Evolutionary conservation across 2,797 vertebrate genomes (phyloP).

Genomic region (Hipposideros larvatus): DNA sequence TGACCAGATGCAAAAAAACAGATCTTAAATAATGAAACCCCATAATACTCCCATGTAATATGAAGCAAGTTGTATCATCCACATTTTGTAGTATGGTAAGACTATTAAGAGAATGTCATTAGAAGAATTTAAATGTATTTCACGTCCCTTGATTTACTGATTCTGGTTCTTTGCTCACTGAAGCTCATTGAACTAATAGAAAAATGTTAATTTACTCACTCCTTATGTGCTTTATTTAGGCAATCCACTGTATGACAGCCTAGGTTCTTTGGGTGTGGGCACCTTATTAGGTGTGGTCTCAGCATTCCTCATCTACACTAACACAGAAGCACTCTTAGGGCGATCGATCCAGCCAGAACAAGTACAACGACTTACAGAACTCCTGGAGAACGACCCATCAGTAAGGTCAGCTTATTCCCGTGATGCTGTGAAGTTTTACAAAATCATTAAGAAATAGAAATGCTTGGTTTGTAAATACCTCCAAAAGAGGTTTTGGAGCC

Average conservation of each 20-base stretch:
- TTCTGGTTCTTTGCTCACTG: constrained; percentile 34
- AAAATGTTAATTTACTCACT: constrained; percentile 39
- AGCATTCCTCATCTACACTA: constrained; percentile 98
- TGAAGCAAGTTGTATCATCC: not conserved
- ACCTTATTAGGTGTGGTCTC: constrained; percentile 95
- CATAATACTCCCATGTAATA: not conserved
- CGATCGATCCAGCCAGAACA: constrained; percentile 96
- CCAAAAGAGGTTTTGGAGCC: not conserved
- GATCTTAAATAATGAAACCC: not conserved
- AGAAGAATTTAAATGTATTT: constrained; percentile 47
- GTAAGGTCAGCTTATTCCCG: constrained; percentile 92
- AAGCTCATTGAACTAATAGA: not conserved
- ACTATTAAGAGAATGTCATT: not conserved
- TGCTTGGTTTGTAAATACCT: not conserved
- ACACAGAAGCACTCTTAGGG: constrained; percentile 97
- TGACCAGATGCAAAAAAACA: constrained; percentile 4
- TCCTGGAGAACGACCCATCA: constrained; percentile 96
- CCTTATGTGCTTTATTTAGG: constrained; percentile 88
- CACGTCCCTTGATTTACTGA: not conserved
- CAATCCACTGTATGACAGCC: constrained; percentile 95
- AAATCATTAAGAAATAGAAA: not conserved
- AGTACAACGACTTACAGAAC: constrained; percentile 97
- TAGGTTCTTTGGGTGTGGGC: constrained; percentile 97
- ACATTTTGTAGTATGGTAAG: constrained; percentile 35
- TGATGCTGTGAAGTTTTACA: not conserved